Percentiles rank a stretch among this genome's conserved stretches.
Conservation (phyloP, 2,113 vertebrate species). For the Tringa solitaria region DNA sequence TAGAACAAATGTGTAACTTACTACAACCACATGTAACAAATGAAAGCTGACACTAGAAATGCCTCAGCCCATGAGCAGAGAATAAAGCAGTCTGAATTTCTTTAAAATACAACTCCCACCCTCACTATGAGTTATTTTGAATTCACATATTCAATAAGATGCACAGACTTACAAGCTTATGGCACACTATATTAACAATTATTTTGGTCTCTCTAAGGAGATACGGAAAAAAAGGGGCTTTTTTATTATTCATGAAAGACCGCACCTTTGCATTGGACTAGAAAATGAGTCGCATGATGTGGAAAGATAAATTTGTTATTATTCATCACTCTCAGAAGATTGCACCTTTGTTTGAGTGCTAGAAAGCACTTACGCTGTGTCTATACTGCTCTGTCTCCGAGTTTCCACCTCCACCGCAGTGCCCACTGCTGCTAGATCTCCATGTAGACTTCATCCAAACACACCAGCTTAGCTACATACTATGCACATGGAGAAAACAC, state of each 20-base stretch:
- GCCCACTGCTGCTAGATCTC: background rate
- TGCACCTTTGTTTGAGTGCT: background rate
- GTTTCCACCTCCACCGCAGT: background rate
- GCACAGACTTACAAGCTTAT: background rate
- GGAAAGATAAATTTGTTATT: background rate
- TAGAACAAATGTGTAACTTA: background rate
- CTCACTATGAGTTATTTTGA: background rate
- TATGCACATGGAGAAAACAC: background rate
- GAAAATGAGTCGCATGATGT: background rate
- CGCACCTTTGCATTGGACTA: background rate
- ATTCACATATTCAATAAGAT: background rate
- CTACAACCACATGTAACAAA: background rate
- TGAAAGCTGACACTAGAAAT: background rate
- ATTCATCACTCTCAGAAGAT: background rate
- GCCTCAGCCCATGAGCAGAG: background rate
- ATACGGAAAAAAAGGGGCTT: background rate
- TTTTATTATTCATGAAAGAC: constrained; percentile 7
- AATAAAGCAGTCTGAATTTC: background rate
- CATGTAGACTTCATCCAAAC: background rate
- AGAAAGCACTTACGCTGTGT: background rate
- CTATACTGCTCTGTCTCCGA: background rate
- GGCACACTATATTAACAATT: background rate
- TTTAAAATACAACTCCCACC: background rate
- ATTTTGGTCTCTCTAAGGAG: background rate
- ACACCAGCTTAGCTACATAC: background rate